Evolutionary conservation across 2,888 invertebrate species (phyloP), one percentile per base, ranked within the genome.

Genomic region (Xanthorhoe designata): DNA sequence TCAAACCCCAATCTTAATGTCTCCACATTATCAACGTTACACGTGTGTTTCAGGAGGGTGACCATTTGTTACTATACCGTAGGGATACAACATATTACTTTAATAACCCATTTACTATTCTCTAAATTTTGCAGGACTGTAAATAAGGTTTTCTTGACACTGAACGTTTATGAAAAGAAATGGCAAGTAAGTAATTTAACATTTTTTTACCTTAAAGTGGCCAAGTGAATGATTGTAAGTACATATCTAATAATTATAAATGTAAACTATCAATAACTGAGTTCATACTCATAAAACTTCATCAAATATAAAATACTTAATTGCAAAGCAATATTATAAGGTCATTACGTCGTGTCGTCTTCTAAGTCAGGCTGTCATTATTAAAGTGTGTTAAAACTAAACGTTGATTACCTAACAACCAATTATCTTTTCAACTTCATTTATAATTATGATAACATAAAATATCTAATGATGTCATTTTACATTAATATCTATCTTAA

Each of bases 1-100:
- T 80, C 80, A 79, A 83, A 82, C 80, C 79, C 80, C 83, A 81
- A 86, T 89, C 80, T 88, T 90, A 90, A 92, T 90, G 90, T 88
- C 80, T 81, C 77, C 89, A 87, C 89, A 91, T 92, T 92, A 91
- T 87, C 90, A 82, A 74, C 69, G 77, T 78, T 79, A 87, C 66
- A 89, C 86, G 87, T 89, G 90, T 86, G 69, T 75, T 72, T 68
- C 72, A 70, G 70, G 47, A 17, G 70, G 68, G 69, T 71, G 68
- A 50, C 65, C 56, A 64, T 19, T n/a, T 18, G 5, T 47, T 52
- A 1, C 3, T 8, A 32, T 55, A 13, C 17, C n/a, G 3, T 3
- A n/a, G 32, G 32, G 6, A 3, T 32, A 24, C 24, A 3, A 24
- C 24, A 24, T 32, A 32, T 6, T 6, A 32, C 2, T 32, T 32